Evolutionary conservation across 2,797 vertebrate species (phyloP).

Genomic region (Malurus splendens): DNA sequence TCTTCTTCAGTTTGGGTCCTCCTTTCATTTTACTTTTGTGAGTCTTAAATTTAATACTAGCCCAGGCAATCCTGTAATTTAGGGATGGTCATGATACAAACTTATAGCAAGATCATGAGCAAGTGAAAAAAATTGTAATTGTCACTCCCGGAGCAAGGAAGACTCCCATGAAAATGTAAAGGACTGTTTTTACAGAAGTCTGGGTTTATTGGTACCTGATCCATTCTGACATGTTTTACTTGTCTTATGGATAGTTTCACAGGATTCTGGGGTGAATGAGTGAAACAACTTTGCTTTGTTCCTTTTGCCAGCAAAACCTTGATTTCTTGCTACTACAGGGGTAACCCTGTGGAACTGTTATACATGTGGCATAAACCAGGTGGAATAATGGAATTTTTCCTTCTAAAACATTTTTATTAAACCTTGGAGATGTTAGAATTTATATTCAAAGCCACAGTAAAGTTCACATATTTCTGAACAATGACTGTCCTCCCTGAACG

Average conservation of each 20-base stretch:
- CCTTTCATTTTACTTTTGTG: neutral
- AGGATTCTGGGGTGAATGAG: neutral
- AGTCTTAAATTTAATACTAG: neutral
- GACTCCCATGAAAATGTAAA: neutral
- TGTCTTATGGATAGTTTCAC: neutral
- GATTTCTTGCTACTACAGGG: neutral
- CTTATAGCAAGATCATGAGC: neutral
- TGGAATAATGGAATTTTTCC: neutral
- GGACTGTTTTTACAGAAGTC: neutral
- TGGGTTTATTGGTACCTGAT: neutral
- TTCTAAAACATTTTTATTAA: neutral
- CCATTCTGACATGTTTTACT: neutral
- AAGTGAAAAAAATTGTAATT: neutral
- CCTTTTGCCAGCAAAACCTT: neutral
- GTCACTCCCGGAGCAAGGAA: neutral
- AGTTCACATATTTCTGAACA: neutral
- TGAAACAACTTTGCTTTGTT: neutral
- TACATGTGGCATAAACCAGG: neutral
- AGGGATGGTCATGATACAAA: neutral
- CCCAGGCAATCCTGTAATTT: neutral
- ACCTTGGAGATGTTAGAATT: neutral
- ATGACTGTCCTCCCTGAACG: neutral
- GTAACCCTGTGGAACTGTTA: neutral
- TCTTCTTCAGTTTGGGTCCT: neutral
- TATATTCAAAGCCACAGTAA: neutral